Evolutionary conservation across 1,140 invertebrate species (phyloP), one percentile per base, ranked within the genome.

Genomic region (Drosophila rhopaloa): DNA sequence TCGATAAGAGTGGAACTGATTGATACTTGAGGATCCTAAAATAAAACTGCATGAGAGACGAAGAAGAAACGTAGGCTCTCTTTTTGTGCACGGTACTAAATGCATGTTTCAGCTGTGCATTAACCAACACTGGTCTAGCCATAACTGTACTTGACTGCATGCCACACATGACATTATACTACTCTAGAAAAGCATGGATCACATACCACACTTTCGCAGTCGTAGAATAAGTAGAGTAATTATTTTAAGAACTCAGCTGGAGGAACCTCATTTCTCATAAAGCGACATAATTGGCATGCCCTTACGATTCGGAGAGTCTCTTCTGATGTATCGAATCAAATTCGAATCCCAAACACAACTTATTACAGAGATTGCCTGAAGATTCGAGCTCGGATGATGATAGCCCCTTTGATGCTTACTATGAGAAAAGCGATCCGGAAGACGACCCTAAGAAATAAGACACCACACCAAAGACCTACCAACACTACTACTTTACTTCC

Each of bases 351-450:
- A 79, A 70, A 47, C 40, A 46, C 44, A 82, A 83, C 85, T 75
- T 76, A 89, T 89, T 89, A 81, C 84, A 90, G 86, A 90, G 81
- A 82, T 83, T 90, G 74, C 91, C 88, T 68, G 91, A 92, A 90
- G 91, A 92, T 84, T 91, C 91, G 76, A 86, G 82, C 82, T 91
- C 91, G 32, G 91, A 92, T 50, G 91, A 92, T 74, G 91, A 92
- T 92, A 91, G 85, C 76, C 91, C 91, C 27, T 92, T 92, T 60
- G 91, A 92, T 90, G 81, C 88, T 79, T 79, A 86, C 76, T 75
- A 91, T 70, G 90, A 91, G 77, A 91, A 90, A 85, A 92, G 84
- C 58, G 90, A 90, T 43, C 59, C 78, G 57, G 90, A 92, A 50
- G 85, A 80, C 67, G 88, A 78, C 50, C 58, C 85, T 66, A 89